A percentile compares a stretch with the other conserved stretches of the same genome.
Evolutionary conservation across 1,140 invertebrate genomes (phyloP).

Genomic region (Ceratosolen fusciceps): DNA sequence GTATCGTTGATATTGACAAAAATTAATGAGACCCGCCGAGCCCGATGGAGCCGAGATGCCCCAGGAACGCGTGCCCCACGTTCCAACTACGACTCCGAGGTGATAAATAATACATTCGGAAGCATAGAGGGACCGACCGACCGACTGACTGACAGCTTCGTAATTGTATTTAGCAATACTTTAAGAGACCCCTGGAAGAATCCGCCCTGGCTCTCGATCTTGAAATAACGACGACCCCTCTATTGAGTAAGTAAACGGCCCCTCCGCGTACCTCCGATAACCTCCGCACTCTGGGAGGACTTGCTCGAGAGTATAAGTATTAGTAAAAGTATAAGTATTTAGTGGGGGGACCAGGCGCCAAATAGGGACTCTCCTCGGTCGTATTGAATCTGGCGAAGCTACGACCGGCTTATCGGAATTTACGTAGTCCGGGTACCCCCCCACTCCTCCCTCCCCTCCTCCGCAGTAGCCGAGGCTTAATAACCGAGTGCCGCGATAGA

Average conservation of each 20-base stretch:
- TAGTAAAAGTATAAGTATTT: too few relatives aligned
- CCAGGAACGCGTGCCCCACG: not conserved
- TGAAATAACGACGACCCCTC: not conserved
- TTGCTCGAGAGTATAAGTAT: too few relatives aligned
- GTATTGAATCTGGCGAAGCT: too few relatives aligned
- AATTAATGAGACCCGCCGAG: constrained; percentile 7
- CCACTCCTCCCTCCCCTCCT: too few relatives aligned
- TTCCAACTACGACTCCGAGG: not conserved
- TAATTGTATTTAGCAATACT: constrained; percentile 26
- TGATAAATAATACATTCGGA: constrained; percentile 17
- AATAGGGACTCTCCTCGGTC: too few relatives aligned
- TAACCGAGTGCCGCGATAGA: too few relatives aligned
- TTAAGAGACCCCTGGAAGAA: not conserved
- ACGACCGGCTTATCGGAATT: too few relatives aligned
- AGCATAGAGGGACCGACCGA: constrained; percentile 4
- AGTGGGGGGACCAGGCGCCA: too few relatives aligned
- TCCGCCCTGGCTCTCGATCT: not conserved
- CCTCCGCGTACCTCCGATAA: too few relatives aligned
- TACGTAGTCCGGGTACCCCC: too few relatives aligned
- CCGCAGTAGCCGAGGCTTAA: too few relatives aligned
- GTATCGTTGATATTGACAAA: constrained; percentile 17
- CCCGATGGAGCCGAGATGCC: not conserved
- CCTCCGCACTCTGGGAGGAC: too few relatives aligned
- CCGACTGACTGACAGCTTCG: constrained; percentile 11
- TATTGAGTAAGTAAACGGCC: not conserved